Evolutionary conservation across 2,888 invertebrate species (phyloP), one percentile per base, ranked within the genome.

Genomic region (Mesorhabditis sp.): DNA sequence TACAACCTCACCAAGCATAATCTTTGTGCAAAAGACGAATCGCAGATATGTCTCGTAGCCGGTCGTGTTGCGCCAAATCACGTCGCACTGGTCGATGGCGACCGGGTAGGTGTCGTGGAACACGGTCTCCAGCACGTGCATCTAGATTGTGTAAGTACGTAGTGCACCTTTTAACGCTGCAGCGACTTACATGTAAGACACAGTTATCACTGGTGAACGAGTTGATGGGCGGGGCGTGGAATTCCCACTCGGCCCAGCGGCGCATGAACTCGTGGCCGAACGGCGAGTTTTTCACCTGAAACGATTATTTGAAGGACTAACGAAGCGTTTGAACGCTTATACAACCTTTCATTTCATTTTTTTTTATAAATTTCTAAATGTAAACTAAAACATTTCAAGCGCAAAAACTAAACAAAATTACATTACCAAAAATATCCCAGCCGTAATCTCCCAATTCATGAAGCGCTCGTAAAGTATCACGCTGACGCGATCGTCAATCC

Each of bases 381-480:
- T n/a, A n/a, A n/a, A n/a, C n/a, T n/a, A n/a, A n/a, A n/a, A n/a
- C n/a, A n/a, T n/a, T n/a, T n/a, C n/a, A n/a, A n/a, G n/a, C n/a
- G n/a, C n/a, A n/a, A n/a, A n/a, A n/a, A n/a, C n/a, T n/a, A n/a
- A n/a, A n/a, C n/a, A n/a, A n/a, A n/a, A n/a, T n/a, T n/a, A n/a
- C n/a, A n/a, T n/a, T 10, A 50, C 66, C 66, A 66, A 15, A 42
- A 44, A 66, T n/a, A 44, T n/a, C 5, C 66, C 66, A 7, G 50
- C 50, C 6, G 50, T 50, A 13, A 50, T 50, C 13, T 50, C 50
- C 50, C 50, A 50, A 50, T 50, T 66, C 28, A 66, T 44, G 45
- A 45, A 66, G 45, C 66, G 66, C 66, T 66, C 66, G 45, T 66
- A 65, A 41, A 65, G 13, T 28, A 65, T 65, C 5, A 65, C 41